Evolutionary conservation across 2,113 vertebrate species (phyloP), one percentile per base, ranked within the genome.

Genomic region (Brevimyrus niger): DNA sequence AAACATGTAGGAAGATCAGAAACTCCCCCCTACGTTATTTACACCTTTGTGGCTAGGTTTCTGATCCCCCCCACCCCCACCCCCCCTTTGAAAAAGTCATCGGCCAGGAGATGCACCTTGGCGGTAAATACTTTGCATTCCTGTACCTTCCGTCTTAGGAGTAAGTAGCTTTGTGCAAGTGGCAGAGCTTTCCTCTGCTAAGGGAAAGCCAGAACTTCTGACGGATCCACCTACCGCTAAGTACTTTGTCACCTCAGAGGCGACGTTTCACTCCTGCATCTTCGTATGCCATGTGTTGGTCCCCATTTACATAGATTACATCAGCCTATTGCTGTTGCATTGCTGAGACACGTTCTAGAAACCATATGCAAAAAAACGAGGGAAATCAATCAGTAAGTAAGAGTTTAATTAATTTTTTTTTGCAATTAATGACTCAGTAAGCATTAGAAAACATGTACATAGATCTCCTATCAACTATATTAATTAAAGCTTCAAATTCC

Each of bases 401-500:
- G 17, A 38, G 35, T 38, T 76, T 76, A 76, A 76, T 73, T 76
- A 44, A 8, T 5, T 6, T 55, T 53, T 53, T 53, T 15, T 58
- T 83, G 76, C 50, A 53, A 82, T 53, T 35, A 50, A 83, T 80
- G 3, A 76, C 53, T 21, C 88, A 55, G 76, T 31, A 83, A 86
- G 58, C 23, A 31, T 69, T 69, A 73, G 65, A 13, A 86, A 69
- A 83, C 13, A 13, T 15, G 82, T 38, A 87, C 44, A 19, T n/a
- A 46, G 3, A 61, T 73, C 51, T 50, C 6, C n/a, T 73, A 35
- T 58, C 19, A 2, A 19, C 31, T 87, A 38, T 73, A 76, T 87
- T n/a, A 82, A 87, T 90, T 53, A 87, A 82, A 80, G 47, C 44
- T 80, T 17, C 50, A 87, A 50, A 87, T 17, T 69, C 42, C 55